Conservation (phyloP, 2,888 invertebrate genomes). For the Pocota personata region DNA sequence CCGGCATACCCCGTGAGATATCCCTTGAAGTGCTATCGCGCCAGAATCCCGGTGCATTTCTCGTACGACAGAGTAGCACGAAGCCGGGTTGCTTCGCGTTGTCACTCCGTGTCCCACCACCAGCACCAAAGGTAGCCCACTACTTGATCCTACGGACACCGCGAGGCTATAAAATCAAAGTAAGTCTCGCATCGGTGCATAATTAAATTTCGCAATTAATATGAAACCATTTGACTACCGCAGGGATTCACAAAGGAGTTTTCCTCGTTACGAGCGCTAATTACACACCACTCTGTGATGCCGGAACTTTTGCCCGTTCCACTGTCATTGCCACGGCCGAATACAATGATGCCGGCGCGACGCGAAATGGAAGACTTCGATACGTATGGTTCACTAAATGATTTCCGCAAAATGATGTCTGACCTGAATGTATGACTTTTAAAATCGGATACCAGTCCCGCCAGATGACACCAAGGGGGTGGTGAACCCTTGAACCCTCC, state of each 20-base stretch:
- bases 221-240: constrained; percentile 75
- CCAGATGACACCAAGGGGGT: constrained; percentile 57
- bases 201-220: constrained; percentile 50
- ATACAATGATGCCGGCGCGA: constrained; percentile 73
- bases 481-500: constrained; percentile 47
- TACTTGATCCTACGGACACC: constrained; percentile 95
- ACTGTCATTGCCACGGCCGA: constrained; percentile 89
- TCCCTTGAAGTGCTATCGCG: constrained; percentile 95
- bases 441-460: constrained; percentile 69
- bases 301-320: constrained; percentile 97
- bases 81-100: constrained; percentile 97
- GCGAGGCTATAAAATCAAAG: constrained; percentile 96
- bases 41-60: constrained; percentile 96
- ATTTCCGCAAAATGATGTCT: constrained; percentile 90
- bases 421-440: constrained; percentile 86
- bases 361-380: constrained; percentile 89
- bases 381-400: constrained; percentile 88
- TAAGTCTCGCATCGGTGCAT: constrained; percentile 79
- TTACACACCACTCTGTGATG: constrained; percentile 99
- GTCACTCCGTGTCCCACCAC: constrained; percentile 95
- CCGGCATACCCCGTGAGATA: constrained; percentile 96
- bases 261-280: constrained; percentile 93
- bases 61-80: constrained; percentile 97
- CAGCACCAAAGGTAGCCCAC: constrained; percentile 92
- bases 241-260: constrained; percentile 99